Base-by-base conservation (phyloP, 2,888 invertebrate genomes). In the Dicyrtoma fusca region DNA sequence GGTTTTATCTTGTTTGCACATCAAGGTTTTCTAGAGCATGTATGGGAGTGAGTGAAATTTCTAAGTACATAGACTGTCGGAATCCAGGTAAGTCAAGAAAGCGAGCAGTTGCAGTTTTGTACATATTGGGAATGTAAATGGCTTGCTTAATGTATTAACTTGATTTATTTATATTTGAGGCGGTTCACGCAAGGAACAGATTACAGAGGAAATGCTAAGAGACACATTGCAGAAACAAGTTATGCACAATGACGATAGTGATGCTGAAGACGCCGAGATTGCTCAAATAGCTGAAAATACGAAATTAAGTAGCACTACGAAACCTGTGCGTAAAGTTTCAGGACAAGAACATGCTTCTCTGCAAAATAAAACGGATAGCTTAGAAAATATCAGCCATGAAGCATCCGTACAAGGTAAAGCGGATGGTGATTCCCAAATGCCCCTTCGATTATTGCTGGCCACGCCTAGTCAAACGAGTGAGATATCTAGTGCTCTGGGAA, bases 1-100 rank as follows among this genome's bases (percentile, higher is more conserved):
- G 86, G 75, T 90, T 89, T 83, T 90, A 88, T 81, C 82, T 90
- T 57, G 84, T 87, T 3, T 86, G 87, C 45, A 25, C 70, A 0
- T 17, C 65, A 75, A 71, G 17, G 47, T 23, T 11, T 4, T 11
- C n/a, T 25, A 34, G n/a, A 11, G 23, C 11, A 44, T 8, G 19
- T 5, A 42, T n/a, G 17, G 63, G 5, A 63, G 19, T 5, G 4
- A 23, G 23, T 21, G 21, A 21, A 57, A 57, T 10, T 34, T 8
- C 34, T 34, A 34, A 34, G 8, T 34, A 5, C 8, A 5, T 34
- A 34, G 34, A 34, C 8, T 34, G 4, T 8, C 34, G 34, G 34
- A 34, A 34, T 34, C 34, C 8, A 34, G 34, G 34, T 34, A 34
- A 34, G 34, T 34, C 34, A 5, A 34, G 3, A n/a, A n/a, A n/a